Conservation (phyloP, 2,797 vertebrate genomes). For the Alauda arvensis region DNA sequence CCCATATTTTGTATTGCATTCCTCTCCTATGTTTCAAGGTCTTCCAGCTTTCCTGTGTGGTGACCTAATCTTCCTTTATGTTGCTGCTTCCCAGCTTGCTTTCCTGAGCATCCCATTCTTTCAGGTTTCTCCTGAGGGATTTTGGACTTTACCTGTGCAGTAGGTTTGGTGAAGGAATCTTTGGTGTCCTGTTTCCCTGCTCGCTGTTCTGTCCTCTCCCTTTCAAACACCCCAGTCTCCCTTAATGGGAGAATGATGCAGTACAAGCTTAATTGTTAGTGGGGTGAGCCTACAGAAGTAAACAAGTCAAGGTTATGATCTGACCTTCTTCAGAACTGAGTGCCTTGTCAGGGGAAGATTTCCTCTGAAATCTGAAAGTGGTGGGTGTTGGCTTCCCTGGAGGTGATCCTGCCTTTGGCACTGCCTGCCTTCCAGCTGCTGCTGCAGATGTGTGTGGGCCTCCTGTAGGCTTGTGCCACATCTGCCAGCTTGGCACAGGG, state of each 20-base stretch:
- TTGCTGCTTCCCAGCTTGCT: not conserved
- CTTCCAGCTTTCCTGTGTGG: not conserved
- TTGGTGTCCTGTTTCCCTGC: not conserved
- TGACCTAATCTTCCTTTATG: not conserved
- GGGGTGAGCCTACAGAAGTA: not conserved
- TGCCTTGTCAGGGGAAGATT: not conserved
- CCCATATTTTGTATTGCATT: not conserved
- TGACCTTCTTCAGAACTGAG: not conserved
- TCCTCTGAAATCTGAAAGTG: too few relatives aligned
- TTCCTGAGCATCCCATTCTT: not conserved
- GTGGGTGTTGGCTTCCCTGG: not conserved
- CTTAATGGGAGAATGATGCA: not conserved
- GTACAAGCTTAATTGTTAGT: not conserved
- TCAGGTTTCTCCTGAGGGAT: not conserved
- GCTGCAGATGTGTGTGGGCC: not conserved
- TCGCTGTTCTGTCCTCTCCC: not conserved
- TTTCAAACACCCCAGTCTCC: not conserved
- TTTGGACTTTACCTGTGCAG: not conserved
- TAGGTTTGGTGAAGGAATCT: not conserved
- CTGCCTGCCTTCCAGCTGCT: not conserved
- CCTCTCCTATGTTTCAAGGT: not conserved
- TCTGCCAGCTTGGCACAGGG: not conserved
- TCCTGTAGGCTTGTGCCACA: not conserved
- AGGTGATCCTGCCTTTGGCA: not conserved
- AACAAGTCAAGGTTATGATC: not conserved